Base-by-base conservation (phyloP, 2,113 vertebrate genomes). In the Triplophysa tibetana region DNA sequence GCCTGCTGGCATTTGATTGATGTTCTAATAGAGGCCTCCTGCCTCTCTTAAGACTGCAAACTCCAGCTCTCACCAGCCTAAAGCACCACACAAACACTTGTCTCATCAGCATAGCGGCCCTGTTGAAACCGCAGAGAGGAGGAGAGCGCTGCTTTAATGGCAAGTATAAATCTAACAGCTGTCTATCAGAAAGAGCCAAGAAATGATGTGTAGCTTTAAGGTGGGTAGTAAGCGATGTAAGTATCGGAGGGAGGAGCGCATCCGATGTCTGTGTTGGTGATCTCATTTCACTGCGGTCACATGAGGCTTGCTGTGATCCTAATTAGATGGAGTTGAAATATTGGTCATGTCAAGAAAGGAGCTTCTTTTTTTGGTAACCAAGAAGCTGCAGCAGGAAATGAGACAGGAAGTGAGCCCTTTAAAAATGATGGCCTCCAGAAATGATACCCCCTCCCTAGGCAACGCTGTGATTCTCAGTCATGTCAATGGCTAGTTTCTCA, bases 111-210 rank as follows among this genome's bases (percentile, higher is more conserved):
- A 41, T 54, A 48, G 19, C 41, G 41, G 69, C 66, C 58, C 14
- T 38, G 78, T 86, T 86, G 81, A 82, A 83, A 85, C 67, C 75
- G 65, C 29, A 60, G 63, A 78, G 79, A 81, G 41, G 82, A 82
- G 79, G 74, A 83, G 82, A 75, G 69, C 24, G 43, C 76, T 81
- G 75, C 62, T 82, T 86, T n/a, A 65, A 81, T 78, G 86, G 86
- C 87, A 82, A 68, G 48, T 86, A 85, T 91, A 89, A 87, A 89
- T 89, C 81, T 81, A 82, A 79, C 72, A 54, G 83, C 84, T 82
- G 79, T 85, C 87, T 75, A 85, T 87, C 83, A 81, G 79, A 14
- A n/a, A 62, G 14, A 16, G 11, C 21, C 69, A 66, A 58, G 68
- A 80, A 85, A 83, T 87, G 67, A 54, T 83, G 43, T 63, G 67